A percentile compares a stretch with the other conserved stretches of the same genome.
Evolutionary conservation across 2,797 vertebrate species (phyloP).

Genomic region (Geotrypetes seraphini): DNA sequence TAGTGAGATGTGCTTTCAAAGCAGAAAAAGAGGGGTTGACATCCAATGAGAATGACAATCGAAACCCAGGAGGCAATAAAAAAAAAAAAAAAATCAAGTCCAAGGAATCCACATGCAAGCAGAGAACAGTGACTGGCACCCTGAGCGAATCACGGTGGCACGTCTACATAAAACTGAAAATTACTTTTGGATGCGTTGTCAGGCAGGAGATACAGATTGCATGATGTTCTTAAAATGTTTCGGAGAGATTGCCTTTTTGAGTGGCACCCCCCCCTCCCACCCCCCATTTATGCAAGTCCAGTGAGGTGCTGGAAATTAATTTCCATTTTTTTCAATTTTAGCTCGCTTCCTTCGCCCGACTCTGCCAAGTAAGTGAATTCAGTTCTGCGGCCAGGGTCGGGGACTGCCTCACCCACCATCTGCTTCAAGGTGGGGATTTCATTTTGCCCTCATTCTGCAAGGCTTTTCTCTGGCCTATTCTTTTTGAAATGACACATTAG

Average conservation of each 20-base stretch:
- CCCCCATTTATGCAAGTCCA: slow-evolving; percentile 39
- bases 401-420: slow-evolving; percentile 19
- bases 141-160: slow-evolving; percentile 13
- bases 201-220: slow-evolving; percentile 58
- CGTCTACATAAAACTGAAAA: slow-evolving; percentile 34
- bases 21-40: slow-evolving; percentile 22
- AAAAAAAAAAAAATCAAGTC: too few relatives aligned
- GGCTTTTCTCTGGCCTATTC: slow-evolving; percentile 13
- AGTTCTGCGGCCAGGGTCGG: slow-evolving; percentile 19
- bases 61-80: slow-evolving; percentile 7
- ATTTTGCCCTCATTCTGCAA: slow-evolving; percentile 8
- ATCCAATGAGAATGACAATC: slow-evolving; percentile 6
- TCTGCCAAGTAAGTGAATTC: slow-evolving; percentile 13
- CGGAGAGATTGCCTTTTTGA: slow-evolving; percentile 58
- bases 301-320: slow-evolving; percentile 34
- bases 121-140: slow-evolving; percentile 18
- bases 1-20: slow-evolving; percentile 21
- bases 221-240: slow-evolving; percentile 52
- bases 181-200: slow-evolving; percentile 60
- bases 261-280: too few relatives aligned
- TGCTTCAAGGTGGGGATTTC: too few relatives aligned
- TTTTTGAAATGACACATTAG: too few relatives aligned
- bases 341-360: slow-evolving; percentile 4
- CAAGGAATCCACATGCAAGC: background rate
- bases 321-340: slow-evolving; percentile 38